Conservation (phyloP, 2,888 invertebrate species). For the Xanthostigma xanthostigma region DNA sequence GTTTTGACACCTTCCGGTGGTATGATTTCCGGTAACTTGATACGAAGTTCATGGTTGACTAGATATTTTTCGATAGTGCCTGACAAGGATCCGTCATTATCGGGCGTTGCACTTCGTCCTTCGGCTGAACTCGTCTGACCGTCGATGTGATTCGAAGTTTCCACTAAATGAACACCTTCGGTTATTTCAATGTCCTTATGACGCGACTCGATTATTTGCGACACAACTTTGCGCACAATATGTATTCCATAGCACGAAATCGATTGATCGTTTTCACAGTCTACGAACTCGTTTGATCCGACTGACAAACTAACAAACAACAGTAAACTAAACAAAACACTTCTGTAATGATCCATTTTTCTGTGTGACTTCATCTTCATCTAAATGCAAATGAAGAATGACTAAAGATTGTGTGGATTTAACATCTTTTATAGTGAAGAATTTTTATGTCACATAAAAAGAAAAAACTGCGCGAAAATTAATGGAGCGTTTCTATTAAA, state of each 20-base stretch:
- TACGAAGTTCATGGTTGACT: conserved; percentile 54
- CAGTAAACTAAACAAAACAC: background rate
- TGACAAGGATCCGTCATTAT: conserved; percentile 36
- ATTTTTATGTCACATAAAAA: conserved; percentile 4
- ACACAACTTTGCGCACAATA: conserved; percentile 33
- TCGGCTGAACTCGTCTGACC: conserved; percentile 32
- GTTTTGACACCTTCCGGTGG: conserved; percentile 41
- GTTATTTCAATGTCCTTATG: conserved; percentile 39
- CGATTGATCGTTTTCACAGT: conserved; percentile 22
- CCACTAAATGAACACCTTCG: conserved; percentile 49
- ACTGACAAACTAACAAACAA: conserved; percentile 6
- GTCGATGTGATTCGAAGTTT: conserved; percentile 31
- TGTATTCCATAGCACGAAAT: conserved; percentile 35
- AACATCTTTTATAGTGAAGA: conserved; percentile 3
- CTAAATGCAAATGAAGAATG: conserved; percentile 10
- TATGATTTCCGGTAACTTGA: conserved; percentile 52
- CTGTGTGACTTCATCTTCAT: background rate
- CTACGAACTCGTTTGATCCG: conserved; percentile 7
- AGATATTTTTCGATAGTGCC: conserved; percentile 50
- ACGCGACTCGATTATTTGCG: conserved; percentile 35
- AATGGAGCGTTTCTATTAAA: background rate
- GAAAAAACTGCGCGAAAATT: background rate
- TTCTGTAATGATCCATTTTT: no score
- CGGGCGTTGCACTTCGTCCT: conserved; percentile 14
- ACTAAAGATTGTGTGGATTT: background rate